Conservation (phyloP, 2,113 vertebrate genomes). For the Barnardius zonarius region DNA sequence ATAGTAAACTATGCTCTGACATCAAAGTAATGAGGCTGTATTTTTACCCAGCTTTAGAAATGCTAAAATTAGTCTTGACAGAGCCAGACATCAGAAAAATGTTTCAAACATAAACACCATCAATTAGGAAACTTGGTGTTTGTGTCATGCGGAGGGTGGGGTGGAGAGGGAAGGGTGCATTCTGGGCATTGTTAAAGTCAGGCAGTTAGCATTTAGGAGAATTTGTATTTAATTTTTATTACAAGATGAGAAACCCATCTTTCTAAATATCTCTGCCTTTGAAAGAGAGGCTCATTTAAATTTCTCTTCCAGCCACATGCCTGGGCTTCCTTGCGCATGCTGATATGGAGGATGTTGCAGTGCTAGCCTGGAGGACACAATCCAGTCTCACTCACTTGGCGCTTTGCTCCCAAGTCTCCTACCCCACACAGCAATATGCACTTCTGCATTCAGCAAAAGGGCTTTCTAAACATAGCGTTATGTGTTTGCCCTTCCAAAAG, state of each 20-base stretch:
- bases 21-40: conserved; percentile 84
- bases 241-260: conserved; percentile 13
- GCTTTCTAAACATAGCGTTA: background rate
- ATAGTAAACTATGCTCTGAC: conserved; percentile 83
- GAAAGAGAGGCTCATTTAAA: background rate
- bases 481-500: background rate
- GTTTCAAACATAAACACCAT: conserved; percentile 74
- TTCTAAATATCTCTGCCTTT: background rate
- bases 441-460: background rate
- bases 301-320: background rate
- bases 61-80: conserved; percentile 82
- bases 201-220: conserved; percentile 25
- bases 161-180: conserved; percentile 10
- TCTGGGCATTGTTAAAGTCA: conserved; percentile 41
- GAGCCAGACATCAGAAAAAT: conserved; percentile 78
- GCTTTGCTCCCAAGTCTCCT: background rate
- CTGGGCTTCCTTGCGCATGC: background rate
- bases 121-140: conserved; percentile 64
- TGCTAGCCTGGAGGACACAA: background rate
- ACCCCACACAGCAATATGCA: fast-evolving
- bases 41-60: conserved; percentile 82
- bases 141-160: background rate
- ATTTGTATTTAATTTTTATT: conserved; percentile 54
- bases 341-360: fast-evolving
- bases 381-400: background rate